Conservation (phyloP, 2,113 vertebrate species). For the Rhodinocichla rosea region DNA sequence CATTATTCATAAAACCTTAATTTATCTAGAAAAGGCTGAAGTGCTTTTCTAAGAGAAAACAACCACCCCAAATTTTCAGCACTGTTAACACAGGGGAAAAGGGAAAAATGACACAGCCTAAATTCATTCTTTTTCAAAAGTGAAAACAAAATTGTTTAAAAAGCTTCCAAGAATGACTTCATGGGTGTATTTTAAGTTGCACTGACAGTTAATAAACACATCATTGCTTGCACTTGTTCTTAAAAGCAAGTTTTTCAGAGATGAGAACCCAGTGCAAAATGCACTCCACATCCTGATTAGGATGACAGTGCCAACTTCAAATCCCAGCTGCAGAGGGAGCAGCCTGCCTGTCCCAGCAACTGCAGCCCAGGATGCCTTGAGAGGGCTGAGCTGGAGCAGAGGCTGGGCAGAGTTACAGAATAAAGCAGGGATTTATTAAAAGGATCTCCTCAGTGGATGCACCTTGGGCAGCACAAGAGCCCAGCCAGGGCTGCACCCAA, state of each 20-base stretch:
- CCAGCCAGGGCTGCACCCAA: neutral
- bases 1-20: neutral
- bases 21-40: neutral
- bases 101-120: neutral
- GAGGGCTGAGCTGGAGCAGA: neutral
- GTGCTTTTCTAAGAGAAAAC: neutral
- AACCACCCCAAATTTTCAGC: neutral
- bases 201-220: neutral
- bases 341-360: neutral
- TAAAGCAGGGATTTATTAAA: neutral
- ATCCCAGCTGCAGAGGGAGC: neutral
- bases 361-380: neutral
- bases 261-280: neutral
- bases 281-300: neutral
- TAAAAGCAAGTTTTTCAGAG: neutral
- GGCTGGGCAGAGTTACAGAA: fast-evolving
- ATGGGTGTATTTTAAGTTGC: neutral
- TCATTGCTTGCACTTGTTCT: neutral
- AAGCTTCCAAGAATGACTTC: neutral
- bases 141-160: neutral
- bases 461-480: neutral
- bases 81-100: neutral
- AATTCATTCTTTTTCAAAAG: fast-evolving
- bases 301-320: neutral
- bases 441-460: neutral